Base-by-base conservation (phyloP, 2,797 vertebrate species). In the Myioborus miniatus region DNA sequence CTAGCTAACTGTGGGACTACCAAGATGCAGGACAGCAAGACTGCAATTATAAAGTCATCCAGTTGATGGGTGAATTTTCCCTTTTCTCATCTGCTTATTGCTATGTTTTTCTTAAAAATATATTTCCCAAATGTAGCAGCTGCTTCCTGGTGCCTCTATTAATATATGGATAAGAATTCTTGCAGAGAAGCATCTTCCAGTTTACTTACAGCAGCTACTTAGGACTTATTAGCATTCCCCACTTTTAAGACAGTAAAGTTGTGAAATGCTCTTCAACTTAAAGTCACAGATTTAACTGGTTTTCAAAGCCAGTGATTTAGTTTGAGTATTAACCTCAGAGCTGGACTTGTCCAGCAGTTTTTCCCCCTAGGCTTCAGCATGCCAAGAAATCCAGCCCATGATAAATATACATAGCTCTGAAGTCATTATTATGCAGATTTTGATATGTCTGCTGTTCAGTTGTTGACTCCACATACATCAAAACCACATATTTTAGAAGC, bases 401-500 rank as follows among this genome's bases (percentile, higher is more conserved):
- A 91, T 83, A 96, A 97, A 95, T 70, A 95, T 67, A 93, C 71
- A 86, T 89, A 93, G 67, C 37, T 76, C 93, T 96, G 91, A 97
- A 86, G 84, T 95, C 83, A 92, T 19, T 53, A 36, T 52, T 95
- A 44, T 68, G 91, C 47, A 53, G 47, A 88, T 82, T 96, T 90
- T 85, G 63, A 95, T 93, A 55, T 85, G 53, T 89, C 84, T 96
- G 85, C 83, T 39, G 37, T 85, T 78, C 95, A 78, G 80, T 84
- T 97, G 68, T 93, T 96, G 80, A 91, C 80, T 94, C 6, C 13
- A 75, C 56, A 91, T 90, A 94, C 58, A 93, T 77, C 84, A 95
- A 95, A 93, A 93, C 85, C 71, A 80, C 79, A 78, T 97, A 96
- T 91, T 96, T 96, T 90, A 91, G 84, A 95, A 97, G 49, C 49